Evolutionary conservation across 1,140 invertebrate genomes (phyloP), one percentile per base, ranked within the genome.

Genomic region (Bombus ignitus): DNA sequence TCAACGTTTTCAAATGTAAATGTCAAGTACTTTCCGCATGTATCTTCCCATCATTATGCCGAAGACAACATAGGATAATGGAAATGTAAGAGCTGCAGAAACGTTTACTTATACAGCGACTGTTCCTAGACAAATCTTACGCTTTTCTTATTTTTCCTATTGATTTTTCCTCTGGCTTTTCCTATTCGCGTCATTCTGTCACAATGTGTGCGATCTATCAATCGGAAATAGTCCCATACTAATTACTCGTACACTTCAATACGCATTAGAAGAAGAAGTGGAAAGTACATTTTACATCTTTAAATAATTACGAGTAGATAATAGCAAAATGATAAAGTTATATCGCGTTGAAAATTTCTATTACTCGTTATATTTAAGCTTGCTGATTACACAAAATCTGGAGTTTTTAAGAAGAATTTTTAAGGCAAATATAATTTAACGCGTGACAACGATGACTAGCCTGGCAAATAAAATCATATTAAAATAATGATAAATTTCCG

Each of bases 1-100:
- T n/a, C 74, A 35, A 76, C 74, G 74, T 62, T 76, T 76, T 76
- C 32, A n/a, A 39, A 76, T 76, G 74, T 39, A 76, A 76, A 76
- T 76, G 59, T 35, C 25, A 10, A 59, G 74, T 25, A 62, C 35
- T 76, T 39, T 39, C n/a, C 74, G 74, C 35, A 5, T 75, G 47
- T 47, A 75, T 75, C 73, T 75, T 75, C 25, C 35, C 53, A 39
- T 62, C 74, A 39, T 76, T 62, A 76, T 62, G 74, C 74, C 53
- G 53, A 12, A 39, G 74, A 39, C 74, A 59, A 39, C 74, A 59
- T 39, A 39, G 74, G 57, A 76, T 76, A 76, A 76, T 59, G n/a
- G 74, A 76, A 76, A 59, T 53, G 53, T 28, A n/a, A 39, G 74
- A 76, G 25, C 28, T 6, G 35, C 3, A 39, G 74, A 10, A 76